phyloP scores from a whole-genome alignment of 2,888 invertebrate species.

The Dexiosoma caninum region DNA sequence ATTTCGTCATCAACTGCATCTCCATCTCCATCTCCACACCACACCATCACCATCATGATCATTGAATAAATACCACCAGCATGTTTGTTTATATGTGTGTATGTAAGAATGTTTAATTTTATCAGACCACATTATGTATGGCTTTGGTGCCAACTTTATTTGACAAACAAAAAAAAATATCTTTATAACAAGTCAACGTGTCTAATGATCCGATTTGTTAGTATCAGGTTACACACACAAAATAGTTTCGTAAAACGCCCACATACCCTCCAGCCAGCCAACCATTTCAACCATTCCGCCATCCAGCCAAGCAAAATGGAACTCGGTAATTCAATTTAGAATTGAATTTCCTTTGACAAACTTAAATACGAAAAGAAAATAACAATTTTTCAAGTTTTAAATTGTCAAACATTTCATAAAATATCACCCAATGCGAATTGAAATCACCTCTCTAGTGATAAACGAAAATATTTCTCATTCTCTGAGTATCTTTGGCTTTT shows the following conservation, averaged over 20 bases:
- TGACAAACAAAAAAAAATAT: conserved; percentile 70
- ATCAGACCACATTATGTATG: conserved; percentile 33
- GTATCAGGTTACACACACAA: conserved; percentile 73
- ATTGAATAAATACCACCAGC: conserved; percentile 1
- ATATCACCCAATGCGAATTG: neutral
- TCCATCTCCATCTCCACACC: conserved; percentile 2
- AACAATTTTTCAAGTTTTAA: neutral
- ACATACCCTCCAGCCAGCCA: conserved; percentile 70
- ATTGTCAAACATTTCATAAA: conserved; percentile 47
- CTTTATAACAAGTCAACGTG: conserved; percentile 73
- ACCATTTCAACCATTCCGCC: neutral
- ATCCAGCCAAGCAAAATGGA: neutral
- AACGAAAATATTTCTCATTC: too few species aligned
- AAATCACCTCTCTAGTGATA: conserved; percentile 26
- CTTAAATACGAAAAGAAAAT: neutral
- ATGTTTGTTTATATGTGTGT: neutral
- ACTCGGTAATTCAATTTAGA: conserved; percentile 43
- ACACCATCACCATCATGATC: conserved; percentile 29
- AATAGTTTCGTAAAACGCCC: conserved; percentile 72
- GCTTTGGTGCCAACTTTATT: conserved; percentile 65
- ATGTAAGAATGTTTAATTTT: neutral
- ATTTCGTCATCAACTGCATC: conserved; percentile 42
- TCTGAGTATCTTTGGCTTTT: too few species aligned
- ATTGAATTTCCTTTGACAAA: conserved; percentile 38
- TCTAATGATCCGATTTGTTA: conserved; percentile 77